These are phyloP conservation scores for Theretra japonica DNA, from an alignment of 2,888 invertebrate genomes.

Conservation along the genomic window DNA sequence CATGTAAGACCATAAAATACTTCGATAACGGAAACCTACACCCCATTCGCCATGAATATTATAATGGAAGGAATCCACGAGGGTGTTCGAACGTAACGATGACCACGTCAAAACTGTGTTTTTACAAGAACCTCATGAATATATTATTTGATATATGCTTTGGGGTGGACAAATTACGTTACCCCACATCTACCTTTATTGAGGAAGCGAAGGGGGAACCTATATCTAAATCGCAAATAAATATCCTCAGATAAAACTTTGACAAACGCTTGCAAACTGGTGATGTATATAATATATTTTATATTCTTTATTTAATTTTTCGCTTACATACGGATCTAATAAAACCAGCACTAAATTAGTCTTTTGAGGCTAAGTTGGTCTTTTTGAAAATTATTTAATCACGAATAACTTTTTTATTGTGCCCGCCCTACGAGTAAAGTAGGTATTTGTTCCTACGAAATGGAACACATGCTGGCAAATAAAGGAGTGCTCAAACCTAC, in stretches of 20 bases:
- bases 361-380: background rate
- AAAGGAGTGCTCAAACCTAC: background rate
- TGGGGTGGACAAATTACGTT: constrained; percentile 56
- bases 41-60: constrained; percentile 61
- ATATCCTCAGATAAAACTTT: background rate
- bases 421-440: background rate
- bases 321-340: too few relatives aligned
- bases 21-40: constrained; percentile 22
- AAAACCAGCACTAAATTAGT: too few relatives aligned
- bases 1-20: background rate
- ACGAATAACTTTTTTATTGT: background rate
- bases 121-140: constrained; percentile 68
- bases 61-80: constrained; percentile 56
- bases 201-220: background rate
- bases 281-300: too few relatives aligned
- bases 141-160: constrained; percentile 64
- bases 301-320: too few relatives aligned
- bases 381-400: background rate
- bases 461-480: background rate
- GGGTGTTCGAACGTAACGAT: constrained; percentile 60
- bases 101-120: constrained; percentile 61
- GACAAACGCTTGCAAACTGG: background rate
- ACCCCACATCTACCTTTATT: constrained; percentile 34
- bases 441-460: background rate
- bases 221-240: constrained; percentile 14